Evolutionary conservation across 2,888 invertebrate genomes (phyloP).

Genomic region (Aricia artaxerxes): DNA sequence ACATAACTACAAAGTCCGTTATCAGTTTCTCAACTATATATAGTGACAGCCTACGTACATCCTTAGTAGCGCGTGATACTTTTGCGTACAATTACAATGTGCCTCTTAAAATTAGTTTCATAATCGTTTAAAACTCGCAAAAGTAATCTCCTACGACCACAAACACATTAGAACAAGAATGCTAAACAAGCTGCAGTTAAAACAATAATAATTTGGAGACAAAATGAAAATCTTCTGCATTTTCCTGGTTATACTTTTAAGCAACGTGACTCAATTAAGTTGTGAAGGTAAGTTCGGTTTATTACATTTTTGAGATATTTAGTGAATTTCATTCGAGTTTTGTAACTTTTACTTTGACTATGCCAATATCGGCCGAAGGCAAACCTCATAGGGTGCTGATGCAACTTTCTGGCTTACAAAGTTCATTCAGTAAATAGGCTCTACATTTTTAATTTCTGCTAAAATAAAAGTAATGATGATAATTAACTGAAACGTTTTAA

Average conservation of each 20-base stretch:
- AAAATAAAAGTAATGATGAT: no score
- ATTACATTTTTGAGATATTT: neutral
- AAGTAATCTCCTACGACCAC: neutral
- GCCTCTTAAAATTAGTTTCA: neutral
- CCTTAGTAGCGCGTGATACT: conserved; percentile 30
- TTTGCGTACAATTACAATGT: conserved; percentile 13
- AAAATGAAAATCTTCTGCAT: conserved; percentile 45
- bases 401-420: neutral
- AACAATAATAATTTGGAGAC: conserved; percentile 12
- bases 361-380: neutral
- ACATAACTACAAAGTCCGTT: conserved; percentile 15
- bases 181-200: neutral
- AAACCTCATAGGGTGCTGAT: neutral
- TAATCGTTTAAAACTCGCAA: neutral
- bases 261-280: conserved; percentile 41
- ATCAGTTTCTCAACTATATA: conserved; percentile 26
- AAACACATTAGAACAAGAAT: conserved; percentile 8
- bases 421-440: neutral
- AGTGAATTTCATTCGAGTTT: neutral
- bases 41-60: conserved; percentile 28
- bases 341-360: conserved; percentile 19
- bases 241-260: conserved; percentile 37
- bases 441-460: neutral
- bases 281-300: conserved; percentile 42
- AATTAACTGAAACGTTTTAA: no score